Base-by-base conservation (phyloP, 2,113 vertebrate species). In the Nymphicus hollandicus region DNA sequence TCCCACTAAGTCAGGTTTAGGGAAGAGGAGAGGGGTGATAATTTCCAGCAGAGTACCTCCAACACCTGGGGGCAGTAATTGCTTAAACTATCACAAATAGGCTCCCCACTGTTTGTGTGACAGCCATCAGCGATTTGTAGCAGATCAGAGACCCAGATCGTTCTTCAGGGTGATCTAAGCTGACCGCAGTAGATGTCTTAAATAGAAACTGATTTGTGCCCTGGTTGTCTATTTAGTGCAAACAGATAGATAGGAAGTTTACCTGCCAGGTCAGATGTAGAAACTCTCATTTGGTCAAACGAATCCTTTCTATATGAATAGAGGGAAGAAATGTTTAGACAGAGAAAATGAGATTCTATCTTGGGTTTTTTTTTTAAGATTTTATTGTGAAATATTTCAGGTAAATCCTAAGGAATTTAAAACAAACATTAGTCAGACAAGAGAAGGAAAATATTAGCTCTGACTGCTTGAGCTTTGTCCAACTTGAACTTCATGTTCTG, bases 1-100 rank as follows among this genome's bases (percentile, higher is more conserved):
- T 89, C 29, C 35, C 33, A 64, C 13, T 44, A 55, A 31, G 47
- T 65, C 53, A 24, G 15, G 4, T 74, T 68, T 80, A 27, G 64
- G 35, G 50, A 47, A 25, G 52, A 65, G n/a, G 43, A 55, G 46
- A 23, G 44, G 41, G 52, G 28, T 31, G 20, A 28, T 50, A 7
- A 10, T 72, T 93, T 76, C 79, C n/a, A 17, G 2, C 9, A 39
- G 52, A 79, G 29, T 60, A 24, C 44, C 35, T n/a, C 46, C 47
- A 95, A 84, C 76, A 86, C 77, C 69, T 91, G 86, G 69, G 83
- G 91, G 86, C 72, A 64, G 61, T 89, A 96, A 91, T 68, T 92
- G 55, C 93, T 84, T 91, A 28, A 91, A 66, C 43, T 83, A 4
- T 84, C n/a, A 68, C 20, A 12, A 20, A 33, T 33, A 35, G 71